Base-by-base conservation (phyloP, 2,797 vertebrate genomes). In the Ptychadena robeensis region DNA sequence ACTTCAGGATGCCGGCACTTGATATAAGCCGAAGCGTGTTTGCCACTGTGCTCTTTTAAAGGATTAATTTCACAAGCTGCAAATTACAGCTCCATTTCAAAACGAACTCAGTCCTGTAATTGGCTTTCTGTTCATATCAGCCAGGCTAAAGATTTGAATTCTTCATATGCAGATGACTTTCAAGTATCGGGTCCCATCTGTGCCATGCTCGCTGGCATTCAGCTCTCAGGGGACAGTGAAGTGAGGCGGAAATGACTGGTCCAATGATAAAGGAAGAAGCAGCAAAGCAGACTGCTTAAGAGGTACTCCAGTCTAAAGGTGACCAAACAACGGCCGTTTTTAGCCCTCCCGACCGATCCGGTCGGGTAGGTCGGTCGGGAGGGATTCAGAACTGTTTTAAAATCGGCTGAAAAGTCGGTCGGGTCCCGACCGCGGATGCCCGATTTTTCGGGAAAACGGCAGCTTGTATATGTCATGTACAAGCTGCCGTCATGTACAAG, bases 11-110 rank as follows among this genome's bases (percentile, higher is more conserved):
- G 81, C 74, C 59, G 18, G 88, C 87, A 88, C 93, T 93, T 92
- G 90, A 88, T 88, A 77, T 79, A 81, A 93, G 90, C 87, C 87
- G 91, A 81, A 90, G 92, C 85, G 82, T 28, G 87, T 90, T 79
- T 38, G 69, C 87, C 92, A 90, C 94, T 91, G 87, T 90, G 92
- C 37, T 88, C 94, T 93, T n/a, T 96, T 95, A 94, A 93, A 97
- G 96, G 96, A 96, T 97, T 97, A 95, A 95, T 96, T 95, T 94
- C 92, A 92, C 92, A 94, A 95, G 91, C 91, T 90, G 94, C 94
- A 96, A 97, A 97, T 95, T 95, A 95, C 93, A 94, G 94, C 96
- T 98, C 96, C 96, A 97, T 98, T 96, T 96, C 93, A 95, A 96
- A 97, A 97, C 94, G 94, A 97, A 97, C 96, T 97, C 96, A 96